Evolutionary conservation across 2,113 vertebrate species (phyloP), one percentile per base, ranked within the genome.

Genomic region (Leucosticte australis): DNA sequence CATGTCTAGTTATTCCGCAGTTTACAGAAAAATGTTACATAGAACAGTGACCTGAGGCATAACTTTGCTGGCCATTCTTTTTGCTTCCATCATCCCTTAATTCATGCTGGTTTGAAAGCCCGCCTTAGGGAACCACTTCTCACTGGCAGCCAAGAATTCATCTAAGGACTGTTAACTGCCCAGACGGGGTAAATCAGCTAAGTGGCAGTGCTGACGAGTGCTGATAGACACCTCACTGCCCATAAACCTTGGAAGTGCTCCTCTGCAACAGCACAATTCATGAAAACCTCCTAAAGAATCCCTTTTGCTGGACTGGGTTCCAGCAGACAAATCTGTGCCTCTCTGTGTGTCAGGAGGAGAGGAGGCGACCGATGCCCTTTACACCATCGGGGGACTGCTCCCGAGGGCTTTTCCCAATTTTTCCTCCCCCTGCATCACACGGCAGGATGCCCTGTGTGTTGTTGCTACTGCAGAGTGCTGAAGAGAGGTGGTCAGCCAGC

Each of bases 351-450:
- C 44, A 44, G 33, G 31, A 39, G 11, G 26, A 13, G 37, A 30
- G 62, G 39, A 63, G 24, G 41, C 4, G 64, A 47, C 33, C 0
- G 0, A 33, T 27, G 22, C 15, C 35, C 22, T 60, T 64, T 11
- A 60, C 23, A 59, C 1, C 15, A 30, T 6, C 1, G 7, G 28
- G 73, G 18, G 4, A 68, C 14, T 1, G 0, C 3, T 67, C 42
- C 60, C 0, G 1, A 59, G 67, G 41, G 18, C 14, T 57, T 89
- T 26, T 15, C 26, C 39, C 27, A 60, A 11, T 31, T 55, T 10
- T 52, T 46, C 23, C 19, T 52, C 12, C 44, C 30, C 28, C 14
- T 1, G 0, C 0, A 0, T 27, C 2, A 3, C 24, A 50, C 20
- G 0, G 50, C 27, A 65, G n/a, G 75, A 15, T 19, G 44, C 17